Conservation (phyloP, 2,113 vertebrate genomes). For the Notarius quadriscutis region DNA sequence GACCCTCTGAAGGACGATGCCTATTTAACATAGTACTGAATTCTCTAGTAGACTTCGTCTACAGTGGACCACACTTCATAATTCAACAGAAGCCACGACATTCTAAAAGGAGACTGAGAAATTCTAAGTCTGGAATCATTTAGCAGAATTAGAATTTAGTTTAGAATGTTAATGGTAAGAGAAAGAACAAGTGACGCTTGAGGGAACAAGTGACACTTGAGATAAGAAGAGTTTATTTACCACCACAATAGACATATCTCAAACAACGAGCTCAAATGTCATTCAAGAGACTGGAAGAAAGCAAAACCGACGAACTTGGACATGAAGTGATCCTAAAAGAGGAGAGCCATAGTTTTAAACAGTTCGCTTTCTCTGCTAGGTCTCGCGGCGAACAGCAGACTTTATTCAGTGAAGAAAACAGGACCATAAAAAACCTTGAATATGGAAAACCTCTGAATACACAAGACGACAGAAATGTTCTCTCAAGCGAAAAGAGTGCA, state of each 20-base stretch:
- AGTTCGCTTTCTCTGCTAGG: neutral
- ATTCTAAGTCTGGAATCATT: too few species aligned
- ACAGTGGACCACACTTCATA: too few species aligned
- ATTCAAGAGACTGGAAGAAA: neutral
- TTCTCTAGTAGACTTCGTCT: too few species aligned
- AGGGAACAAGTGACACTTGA: neutral
- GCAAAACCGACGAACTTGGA: neutral
- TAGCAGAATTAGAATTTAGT: too few species aligned
- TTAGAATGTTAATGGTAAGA: neutral
- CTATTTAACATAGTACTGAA: neutral
- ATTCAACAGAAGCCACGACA: neutral
- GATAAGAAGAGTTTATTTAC: neutral
- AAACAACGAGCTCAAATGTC: constrained; percentile 35
- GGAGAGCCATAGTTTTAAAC: neutral
- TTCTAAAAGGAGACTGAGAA: too few species aligned
- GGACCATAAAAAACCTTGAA: neutral
- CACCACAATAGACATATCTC: constrained; percentile 42
- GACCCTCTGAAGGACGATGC: neutral
- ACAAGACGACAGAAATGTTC: neutral
- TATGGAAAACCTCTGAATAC: neutral
- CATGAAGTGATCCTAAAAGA: neutral
- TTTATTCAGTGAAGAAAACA: neutral
- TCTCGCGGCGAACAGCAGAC: neutral
- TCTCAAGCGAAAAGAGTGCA: neutral
- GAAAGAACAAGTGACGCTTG: neutral